phyloP scores from a whole-genome alignment of 2,113 vertebrate genomes.

The Arizona elegans region DNA sequence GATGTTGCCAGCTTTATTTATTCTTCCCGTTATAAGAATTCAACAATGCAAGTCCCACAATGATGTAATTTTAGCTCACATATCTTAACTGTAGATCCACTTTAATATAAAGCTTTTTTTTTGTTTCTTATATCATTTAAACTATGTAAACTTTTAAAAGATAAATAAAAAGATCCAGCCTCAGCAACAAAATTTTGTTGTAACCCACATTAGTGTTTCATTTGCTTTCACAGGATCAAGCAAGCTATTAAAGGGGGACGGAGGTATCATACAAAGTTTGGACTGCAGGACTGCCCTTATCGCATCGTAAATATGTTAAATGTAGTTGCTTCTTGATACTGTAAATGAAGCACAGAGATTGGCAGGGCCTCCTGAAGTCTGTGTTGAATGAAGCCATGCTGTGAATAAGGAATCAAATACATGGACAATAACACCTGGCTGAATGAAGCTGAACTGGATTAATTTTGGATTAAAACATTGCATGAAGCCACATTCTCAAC shows the following conservation, averaged over 20 bases:
- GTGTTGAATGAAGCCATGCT: neutral
- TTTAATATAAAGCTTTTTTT: conserved; percentile 50
- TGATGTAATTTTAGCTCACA: conserved; percentile 54
- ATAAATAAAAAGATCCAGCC: neutral
- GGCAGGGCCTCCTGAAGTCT: neutral
- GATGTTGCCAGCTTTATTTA: conserved; percentile 52
- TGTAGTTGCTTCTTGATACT: neutral
- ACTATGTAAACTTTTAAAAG: conserved; percentile 21
- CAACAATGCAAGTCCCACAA: conserved; percentile 58
- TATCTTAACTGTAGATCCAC: conserved; percentile 49
- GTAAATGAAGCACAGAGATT: neutral
- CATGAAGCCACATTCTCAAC: neutral
- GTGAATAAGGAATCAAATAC: neutral
- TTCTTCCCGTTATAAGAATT: conserved; percentile 56
- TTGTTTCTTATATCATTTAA: conserved; percentile 40
- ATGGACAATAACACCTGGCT: neutral
- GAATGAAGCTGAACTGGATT: neutral
- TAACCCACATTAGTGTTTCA: neutral
- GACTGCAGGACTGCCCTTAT: neutral
- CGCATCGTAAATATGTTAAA: neutral
- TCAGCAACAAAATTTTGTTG: neutral
- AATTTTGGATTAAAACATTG: neutral
- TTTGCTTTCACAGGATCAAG: conserved; percentile 14
- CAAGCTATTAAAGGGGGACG: neutral
- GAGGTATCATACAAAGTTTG: neutral